These are phyloP conservation scores for Siniperca scherzeri DNA, from an alignment of 2,797 vertebrate species.

Conservation along the genomic window DNA sequence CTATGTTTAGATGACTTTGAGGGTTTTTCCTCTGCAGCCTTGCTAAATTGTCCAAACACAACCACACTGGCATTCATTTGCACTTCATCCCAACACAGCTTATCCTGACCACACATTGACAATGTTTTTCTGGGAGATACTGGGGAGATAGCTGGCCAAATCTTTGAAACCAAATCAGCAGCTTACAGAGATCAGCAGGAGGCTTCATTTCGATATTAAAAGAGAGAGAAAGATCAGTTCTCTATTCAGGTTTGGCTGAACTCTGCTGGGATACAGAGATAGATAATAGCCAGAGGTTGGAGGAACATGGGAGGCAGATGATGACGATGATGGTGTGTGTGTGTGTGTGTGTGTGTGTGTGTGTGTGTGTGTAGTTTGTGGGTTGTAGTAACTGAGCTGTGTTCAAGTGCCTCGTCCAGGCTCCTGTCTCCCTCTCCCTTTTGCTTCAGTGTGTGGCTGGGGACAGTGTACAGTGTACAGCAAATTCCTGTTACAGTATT, in stretches of 20 bases:
- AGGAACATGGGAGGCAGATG: constrained; percentile 54
- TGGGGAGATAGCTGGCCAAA: constrained; percentile 73
- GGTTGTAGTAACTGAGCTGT: constrained; percentile 67
- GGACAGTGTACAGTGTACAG: constrained; percentile 72
- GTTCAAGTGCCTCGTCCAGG: constrained; percentile 68
- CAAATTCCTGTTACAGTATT: constrained; percentile 83
- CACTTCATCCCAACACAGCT: constrained; percentile 76
- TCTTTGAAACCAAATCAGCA: constrained; percentile 81
- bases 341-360: constrained; percentile 15
- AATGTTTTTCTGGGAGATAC: constrained; percentile 84
- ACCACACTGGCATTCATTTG: constrained; percentile 85
- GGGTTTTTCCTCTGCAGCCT: constrained; percentile 76
- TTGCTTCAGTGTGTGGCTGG: constrained; percentile 58
- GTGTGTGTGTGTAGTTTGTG: constrained; percentile 24
- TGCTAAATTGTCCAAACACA: constrained; percentile 85
- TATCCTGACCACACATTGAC: constrained; percentile 85
- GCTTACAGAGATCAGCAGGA: constrained; percentile 76
- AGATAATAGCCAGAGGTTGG: constrained; percentile 54
- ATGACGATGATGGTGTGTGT: constrained; percentile 18
- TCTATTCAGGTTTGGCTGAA: constrained; percentile 72
- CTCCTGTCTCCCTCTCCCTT: constrained; percentile 51
- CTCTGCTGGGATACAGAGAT: constrained; percentile 27
- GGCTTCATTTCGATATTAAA: constrained; percentile 80
- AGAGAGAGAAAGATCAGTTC: constrained; percentile 72
- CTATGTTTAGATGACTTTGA: constrained; percentile 82